Percentiles rank a stretch among this genome's conserved stretches.
phyloP scores from a whole-genome alignment of 2,797 vertebrate species.

The Lithobates sylvaticus region DNA sequence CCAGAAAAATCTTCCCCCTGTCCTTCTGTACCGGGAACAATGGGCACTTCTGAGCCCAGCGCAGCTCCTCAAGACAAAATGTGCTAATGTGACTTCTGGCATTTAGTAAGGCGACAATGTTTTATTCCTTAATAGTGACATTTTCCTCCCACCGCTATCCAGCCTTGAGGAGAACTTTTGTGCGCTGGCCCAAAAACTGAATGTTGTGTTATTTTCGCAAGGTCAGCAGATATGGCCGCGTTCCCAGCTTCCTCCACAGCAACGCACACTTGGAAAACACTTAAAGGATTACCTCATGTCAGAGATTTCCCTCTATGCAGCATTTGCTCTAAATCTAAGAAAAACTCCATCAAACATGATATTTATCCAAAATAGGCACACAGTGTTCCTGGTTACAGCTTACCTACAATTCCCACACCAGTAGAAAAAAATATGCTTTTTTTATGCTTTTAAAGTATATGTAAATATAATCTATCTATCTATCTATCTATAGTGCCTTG shows the following conservation, averaged over 20 bases:
- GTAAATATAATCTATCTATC: too few relatives aligned
- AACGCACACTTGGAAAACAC: background rate
- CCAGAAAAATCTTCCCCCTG: conserved; percentile 59
- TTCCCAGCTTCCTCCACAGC: conserved; percentile 12
- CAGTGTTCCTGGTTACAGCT: too few relatives aligned
- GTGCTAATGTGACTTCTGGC: conserved; percentile 67
- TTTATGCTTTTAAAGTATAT: too few relatives aligned
- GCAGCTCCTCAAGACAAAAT: conserved; percentile 23
- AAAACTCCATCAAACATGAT: too few relatives aligned
- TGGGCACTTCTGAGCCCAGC: conserved; percentile 62
- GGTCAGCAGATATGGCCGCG: background rate
- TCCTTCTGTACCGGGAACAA: conserved; percentile 65
- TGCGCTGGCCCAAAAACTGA: conserved; percentile 41
- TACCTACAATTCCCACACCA: too few relatives aligned
- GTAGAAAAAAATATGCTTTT: too few relatives aligned
- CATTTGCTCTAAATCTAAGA: too few relatives aligned
- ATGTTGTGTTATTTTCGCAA: conserved; percentile 34
- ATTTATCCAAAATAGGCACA: too few relatives aligned
- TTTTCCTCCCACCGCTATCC: conserved; percentile 66
- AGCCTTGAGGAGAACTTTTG: conserved; percentile 66
- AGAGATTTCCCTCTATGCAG: too few relatives aligned
- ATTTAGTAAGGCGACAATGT: conserved; percentile 62
- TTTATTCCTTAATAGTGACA: conserved; percentile 58
- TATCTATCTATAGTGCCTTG: too few relatives aligned
- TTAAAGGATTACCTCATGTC: background rate